Conservation (phyloP, 2,888 invertebrate genomes). For the Caenorhabditis uteleia region DNA sequence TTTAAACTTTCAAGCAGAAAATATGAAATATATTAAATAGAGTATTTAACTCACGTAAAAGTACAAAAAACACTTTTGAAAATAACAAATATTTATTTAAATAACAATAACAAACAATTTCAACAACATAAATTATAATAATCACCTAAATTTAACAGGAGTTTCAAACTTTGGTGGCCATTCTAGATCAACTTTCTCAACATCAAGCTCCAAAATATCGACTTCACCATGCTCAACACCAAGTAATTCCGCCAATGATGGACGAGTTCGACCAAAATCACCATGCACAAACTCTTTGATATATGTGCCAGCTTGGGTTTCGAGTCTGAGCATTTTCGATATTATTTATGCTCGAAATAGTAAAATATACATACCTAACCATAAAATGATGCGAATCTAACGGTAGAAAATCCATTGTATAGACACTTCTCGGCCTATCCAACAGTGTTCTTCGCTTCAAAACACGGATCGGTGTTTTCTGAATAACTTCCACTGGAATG, state of each 20-base stretch:
- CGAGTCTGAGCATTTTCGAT: slow-evolving; percentile 55
- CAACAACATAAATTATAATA: too few relatives aligned
- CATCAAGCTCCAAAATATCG: slow-evolving; percentile 92
- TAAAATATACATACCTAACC: slow-evolving; percentile 29
- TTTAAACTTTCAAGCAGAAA: not conserved
- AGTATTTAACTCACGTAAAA: too few relatives aligned
- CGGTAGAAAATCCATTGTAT: slow-evolving; percentile 48
- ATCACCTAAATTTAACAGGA: slow-evolving; percentile 20
- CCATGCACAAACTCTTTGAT: slow-evolving; percentile 97
- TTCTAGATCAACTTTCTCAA: slow-evolving; percentile 79
- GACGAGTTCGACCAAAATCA: slow-evolving; percentile 87
- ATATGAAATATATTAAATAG: too few relatives aligned
- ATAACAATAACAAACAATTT: slow-evolving; percentile 5
- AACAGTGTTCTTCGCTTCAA: slow-evolving; percentile 64
- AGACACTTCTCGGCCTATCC: slow-evolving; percentile 60
- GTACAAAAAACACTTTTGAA: slow-evolving; percentile 10
- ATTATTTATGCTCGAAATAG: not conserved
- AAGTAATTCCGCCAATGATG: slow-evolving; percentile 76
- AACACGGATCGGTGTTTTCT: slow-evolving; percentile 59
- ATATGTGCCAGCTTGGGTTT: slow-evolving; percentile 75
- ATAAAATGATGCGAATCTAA: slow-evolving; percentile 57
- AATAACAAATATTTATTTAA: slow-evolving; percentile 7
- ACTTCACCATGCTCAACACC: slow-evolving; percentile 73
- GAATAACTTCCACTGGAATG: slow-evolving; percentile 40
- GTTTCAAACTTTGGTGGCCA: slow-evolving; percentile 76